These are phyloP conservation scores for Sinodicranocentrus sp. DNA, from an alignment of 2,888 invertebrate species.

Conservation along the genomic window DNA sequence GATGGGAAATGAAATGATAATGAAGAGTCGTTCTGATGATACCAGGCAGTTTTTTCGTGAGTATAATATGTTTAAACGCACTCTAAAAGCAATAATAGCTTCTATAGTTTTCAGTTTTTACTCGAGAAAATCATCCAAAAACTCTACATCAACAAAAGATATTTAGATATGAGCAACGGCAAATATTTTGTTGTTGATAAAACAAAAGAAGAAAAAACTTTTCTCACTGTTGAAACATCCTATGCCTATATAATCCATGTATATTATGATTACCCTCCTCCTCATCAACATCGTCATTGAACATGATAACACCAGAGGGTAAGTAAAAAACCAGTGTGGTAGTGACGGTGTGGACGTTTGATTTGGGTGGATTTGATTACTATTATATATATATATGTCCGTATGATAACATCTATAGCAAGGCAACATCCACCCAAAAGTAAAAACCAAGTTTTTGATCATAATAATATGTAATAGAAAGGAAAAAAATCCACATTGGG, in stretches of 20 bases:
- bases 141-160: no score
- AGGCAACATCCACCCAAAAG: background rate
- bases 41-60: no score
- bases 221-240: background rate
- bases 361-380: conserved; percentile 47
- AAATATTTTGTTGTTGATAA: no score
- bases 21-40: no score
- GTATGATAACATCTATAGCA: no score
- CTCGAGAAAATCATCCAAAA: no score
- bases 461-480: background rate
- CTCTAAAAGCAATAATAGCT: no score
- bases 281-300: conserved; percentile 38
- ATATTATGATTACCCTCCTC: conserved; percentile 28
- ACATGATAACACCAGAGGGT: conserved; percentile 47
- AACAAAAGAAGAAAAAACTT: no score
- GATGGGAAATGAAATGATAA: no score
- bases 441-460: background rate
- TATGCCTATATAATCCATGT: background rate
- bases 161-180: no score
- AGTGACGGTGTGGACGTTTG: conserved; percentile 40
- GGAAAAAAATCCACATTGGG: background rate
- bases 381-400: background rate
- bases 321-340: conserved; percentile 25
- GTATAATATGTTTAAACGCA: no score
- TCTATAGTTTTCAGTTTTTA: no score